phyloP scores from a whole-genome alignment of 2,113 vertebrate genomes.

The Casuarius casuarius region DNA sequence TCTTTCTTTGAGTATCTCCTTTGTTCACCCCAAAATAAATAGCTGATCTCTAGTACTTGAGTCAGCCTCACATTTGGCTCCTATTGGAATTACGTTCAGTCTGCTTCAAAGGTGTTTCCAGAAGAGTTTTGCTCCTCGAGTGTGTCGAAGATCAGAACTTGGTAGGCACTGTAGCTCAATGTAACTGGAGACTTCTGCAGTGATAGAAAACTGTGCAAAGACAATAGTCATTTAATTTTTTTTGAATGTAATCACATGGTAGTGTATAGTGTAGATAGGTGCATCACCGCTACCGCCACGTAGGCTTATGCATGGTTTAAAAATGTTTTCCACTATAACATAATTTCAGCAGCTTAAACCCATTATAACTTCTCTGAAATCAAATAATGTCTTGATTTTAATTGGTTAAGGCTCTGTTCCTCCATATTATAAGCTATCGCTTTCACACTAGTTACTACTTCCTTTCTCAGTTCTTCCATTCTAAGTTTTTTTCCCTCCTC shows the following conservation, averaged over 20 bases:
- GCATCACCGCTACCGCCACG: neutral
- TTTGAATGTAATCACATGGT: neutral
- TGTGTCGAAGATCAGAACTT: neutral
- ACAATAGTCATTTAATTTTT: neutral
- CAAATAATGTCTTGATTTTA: neutral
- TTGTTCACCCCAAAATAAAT: neutral
- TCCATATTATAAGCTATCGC: neutral
- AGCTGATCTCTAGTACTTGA: neutral
- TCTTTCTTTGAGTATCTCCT: neutral
- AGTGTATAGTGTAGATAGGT: neutral
- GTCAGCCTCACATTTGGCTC: neutral
- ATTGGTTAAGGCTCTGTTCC: neutral
- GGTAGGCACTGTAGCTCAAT: accelerated
- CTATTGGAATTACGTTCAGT: neutral
- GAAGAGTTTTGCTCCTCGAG: accelerated
- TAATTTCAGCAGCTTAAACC: neutral
- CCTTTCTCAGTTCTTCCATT: neutral
- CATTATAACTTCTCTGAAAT: neutral
- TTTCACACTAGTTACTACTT: accelerated
- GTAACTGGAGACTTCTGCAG: neutral
- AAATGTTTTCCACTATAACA: neutral
- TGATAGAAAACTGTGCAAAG: neutral
- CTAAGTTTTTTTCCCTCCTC: neutral
- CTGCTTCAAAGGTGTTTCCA: neutral
- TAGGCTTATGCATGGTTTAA: neutral